phyloP scores from a whole-genome alignment of 2,113 vertebrate genomes.

The Emydocephalus ijimae region DNA sequence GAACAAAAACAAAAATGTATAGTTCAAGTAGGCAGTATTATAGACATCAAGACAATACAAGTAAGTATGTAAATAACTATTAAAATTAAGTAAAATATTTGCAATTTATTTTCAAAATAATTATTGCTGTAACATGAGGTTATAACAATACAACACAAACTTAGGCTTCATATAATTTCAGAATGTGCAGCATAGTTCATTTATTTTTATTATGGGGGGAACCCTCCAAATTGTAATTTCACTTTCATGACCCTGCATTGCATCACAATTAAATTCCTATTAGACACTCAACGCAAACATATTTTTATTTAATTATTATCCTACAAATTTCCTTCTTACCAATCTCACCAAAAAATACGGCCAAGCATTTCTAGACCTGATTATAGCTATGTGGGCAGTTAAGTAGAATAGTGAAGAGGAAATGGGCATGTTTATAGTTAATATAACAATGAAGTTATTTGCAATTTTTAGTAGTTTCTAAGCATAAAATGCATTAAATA shows the following conservation, averaged over 20 bases:
- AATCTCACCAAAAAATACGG: not conserved
- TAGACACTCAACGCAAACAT: not conserved
- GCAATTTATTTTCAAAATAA: not conserved
- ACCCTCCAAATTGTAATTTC: not conserved
- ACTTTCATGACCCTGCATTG: not conserved
- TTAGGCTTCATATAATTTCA: not conserved
- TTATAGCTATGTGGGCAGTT: not conserved
- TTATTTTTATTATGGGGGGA: not conserved
- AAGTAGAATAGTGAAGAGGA: not conserved
- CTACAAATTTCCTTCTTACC: not conserved
- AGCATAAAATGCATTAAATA: not conserved
- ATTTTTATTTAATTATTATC: not conserved
- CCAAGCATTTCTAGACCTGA: not conserved
- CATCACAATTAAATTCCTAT: not conserved
- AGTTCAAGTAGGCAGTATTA: not conserved
- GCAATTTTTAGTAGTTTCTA: not conserved
- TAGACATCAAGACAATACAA: not conserved
- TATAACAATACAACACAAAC: not conserved
- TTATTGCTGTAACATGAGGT: not conserved
- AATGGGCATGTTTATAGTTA: not conserved
- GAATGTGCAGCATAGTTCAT: not conserved
- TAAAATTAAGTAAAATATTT: not conserved
- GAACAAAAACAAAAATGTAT: not conserved
- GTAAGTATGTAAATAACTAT: not conserved
- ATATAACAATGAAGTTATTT: not conserved